phyloP scores from a whole-genome alignment of 64 coral and sea anemone species.

The Montipora efflorescens region DNA sequence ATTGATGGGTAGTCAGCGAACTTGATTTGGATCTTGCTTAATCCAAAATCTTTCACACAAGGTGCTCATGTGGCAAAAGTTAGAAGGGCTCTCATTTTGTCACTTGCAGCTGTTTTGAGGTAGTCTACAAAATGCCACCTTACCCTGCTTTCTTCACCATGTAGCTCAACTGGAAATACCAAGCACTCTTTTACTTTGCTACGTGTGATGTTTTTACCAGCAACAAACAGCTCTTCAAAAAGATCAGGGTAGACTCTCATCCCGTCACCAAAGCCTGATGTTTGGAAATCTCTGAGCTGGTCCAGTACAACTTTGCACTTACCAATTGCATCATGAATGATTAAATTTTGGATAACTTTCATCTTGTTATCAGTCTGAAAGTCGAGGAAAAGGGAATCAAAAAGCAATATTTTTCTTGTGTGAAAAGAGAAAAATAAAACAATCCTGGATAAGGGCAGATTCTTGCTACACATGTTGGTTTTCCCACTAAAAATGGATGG shows the following conservation, averaged over 20 bases:
- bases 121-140: neutral
- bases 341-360: neutral
- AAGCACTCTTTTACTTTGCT: constrained; percentile 8
- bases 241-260: neutral
- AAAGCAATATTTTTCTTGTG: neutral
- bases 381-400: neutral
- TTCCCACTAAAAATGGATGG: neutral
- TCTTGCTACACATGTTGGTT: neutral
- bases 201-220: constrained; percentile 15
- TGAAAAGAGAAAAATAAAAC: neutral
- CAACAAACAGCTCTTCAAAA: neutral
- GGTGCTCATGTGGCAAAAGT: constrained; percentile 69
- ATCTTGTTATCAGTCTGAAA: constrained; percentile 10
- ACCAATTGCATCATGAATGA: neutral
- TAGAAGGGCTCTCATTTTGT: constrained; percentile 24
- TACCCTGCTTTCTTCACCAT: neutral
- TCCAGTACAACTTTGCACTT: constrained; percentile 18
- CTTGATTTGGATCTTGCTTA: constrained; percentile 37
- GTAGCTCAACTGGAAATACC: constrained; percentile 8
- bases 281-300: neutral
- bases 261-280: neutral
- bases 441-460: neutral
- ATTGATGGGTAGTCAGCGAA: constrained; percentile 56
- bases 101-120: neutral
- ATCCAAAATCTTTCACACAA: constrained; percentile 60